phyloP scores from a whole-genome alignment of 2,888 invertebrate species.

The Pasiphila rectangulata region DNA sequence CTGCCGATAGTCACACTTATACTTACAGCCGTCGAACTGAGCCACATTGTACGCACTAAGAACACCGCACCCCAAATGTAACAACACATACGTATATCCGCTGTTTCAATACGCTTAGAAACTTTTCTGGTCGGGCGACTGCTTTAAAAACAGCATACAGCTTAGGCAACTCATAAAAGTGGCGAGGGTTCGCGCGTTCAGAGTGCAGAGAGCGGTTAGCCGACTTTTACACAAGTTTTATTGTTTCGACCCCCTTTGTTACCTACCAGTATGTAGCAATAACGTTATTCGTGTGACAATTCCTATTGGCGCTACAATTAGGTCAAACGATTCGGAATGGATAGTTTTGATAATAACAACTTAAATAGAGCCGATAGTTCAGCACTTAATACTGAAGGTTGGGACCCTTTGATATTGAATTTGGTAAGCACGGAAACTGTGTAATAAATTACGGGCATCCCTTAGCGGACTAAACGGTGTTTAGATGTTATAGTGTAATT shows the following conservation, averaged over 20 bases:
- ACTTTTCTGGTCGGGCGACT: constrained; percentile 52
- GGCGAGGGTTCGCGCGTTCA: constrained; percentile 53
- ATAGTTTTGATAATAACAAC: constrained; percentile 60
- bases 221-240: constrained; percentile 77
- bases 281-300: constrained; percentile 63
- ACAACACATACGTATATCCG: constrained; percentile 38
- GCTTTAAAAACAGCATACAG: constrained; percentile 60
- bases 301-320: constrained; percentile 60
- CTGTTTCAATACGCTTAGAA: constrained; percentile 55
- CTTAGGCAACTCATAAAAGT: constrained; percentile 68
- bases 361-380: constrained; percentile 64
- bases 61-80: constrained; percentile 35
- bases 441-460: constrained; percentile 65
- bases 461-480: constrained; percentile 56
- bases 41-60: constrained; percentile 52
- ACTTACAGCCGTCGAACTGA: constrained; percentile 54
- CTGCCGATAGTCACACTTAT: constrained; percentile 56
- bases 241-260: constrained; percentile 59
- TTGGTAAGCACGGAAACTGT: constrained; percentile 58
- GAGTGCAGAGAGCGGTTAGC: constrained; percentile 64
- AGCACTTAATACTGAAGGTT: constrained; percentile 59
- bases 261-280: constrained; percentile 71
- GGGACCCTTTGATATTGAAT: constrained; percentile 69
- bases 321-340: constrained; percentile 37
- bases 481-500: constrained; percentile 60